Evolutionary conservation across 2,797 vertebrate species (phyloP), one percentile per base, ranked within the genome.

Genomic region (Limosa lapponica): DNA sequence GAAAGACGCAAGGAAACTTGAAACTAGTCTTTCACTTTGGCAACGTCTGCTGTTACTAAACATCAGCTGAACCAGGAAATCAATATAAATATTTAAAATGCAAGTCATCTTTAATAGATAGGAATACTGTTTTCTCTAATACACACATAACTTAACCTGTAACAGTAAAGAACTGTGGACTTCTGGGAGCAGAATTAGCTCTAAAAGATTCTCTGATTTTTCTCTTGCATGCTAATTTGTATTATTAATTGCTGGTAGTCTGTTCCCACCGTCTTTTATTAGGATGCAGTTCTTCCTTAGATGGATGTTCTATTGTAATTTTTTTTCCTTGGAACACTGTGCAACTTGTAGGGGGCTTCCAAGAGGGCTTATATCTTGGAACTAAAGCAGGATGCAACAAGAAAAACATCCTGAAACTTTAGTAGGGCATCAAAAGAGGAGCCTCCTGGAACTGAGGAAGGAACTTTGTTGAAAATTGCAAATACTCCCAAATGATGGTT

Each of bases 321-420:
- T 78, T 86, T 64, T 61, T 64, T 65, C 17, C 51, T 55, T 89
- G 48, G 39, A 88, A 86, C 28, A 44, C 46, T 67, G 16, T 87
- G 48, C 57, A 75, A 73, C 59, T 89, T 69, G 6, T 32, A 79
- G 52, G 43, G 20, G 48, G 4, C 52, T 82, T 89, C 16, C 36
- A 87, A 14, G 57, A 82, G 30, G 57, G 22, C 11, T 87, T 93
- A 1, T 16, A n/a, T 72, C 64, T 87, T 92, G 28, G 39, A 93
- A 73, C 20, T 80, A 34, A 89, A 80, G 64, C 87, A 89, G 95
- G 52, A 91, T 95, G 48, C 52, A 71, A 52, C 5, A 91, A 89
- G 49, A 73, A 73, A 85, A 96, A 93, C 75, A 90, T 93, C 82
- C 85, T 94, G 82, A 74, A 83, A 78, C 69, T 74, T 91, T 30